phyloP scores from a whole-genome alignment of 2,888 invertebrate genomes.

The Exephanes ischioxanthus region DNA sequence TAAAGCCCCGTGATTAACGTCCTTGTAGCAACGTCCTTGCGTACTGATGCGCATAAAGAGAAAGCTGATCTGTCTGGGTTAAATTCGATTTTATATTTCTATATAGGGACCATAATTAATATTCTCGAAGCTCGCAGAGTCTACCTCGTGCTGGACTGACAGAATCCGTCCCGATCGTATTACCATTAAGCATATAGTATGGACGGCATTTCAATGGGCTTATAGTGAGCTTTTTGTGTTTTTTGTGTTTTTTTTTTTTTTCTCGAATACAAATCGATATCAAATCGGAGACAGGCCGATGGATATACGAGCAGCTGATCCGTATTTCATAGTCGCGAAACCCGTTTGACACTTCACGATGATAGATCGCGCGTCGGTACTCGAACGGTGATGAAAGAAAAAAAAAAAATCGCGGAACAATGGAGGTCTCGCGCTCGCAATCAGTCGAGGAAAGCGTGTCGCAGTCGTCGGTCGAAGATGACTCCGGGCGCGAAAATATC shows the following conservation, averaged over 20 bases:
- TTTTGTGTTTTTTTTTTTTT: no score
- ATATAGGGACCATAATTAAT: slow-evolving; percentile 22
- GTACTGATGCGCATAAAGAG: background rate
- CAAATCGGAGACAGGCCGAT: slow-evolving; percentile 18
- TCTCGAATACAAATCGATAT: slow-evolving; percentile 27
- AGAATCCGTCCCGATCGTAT: background rate
- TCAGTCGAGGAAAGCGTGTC: slow-evolving; percentile 53
- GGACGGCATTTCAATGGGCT: slow-evolving; percentile 21
- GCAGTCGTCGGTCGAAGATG: slow-evolving; percentile 2
- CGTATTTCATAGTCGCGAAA: slow-evolving; percentile 59
- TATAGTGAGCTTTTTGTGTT: background rate
- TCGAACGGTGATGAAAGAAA: slow-evolving; percentile 44
- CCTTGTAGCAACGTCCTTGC: background rate
- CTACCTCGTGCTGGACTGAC: slow-evolving; percentile 5
- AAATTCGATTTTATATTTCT: slow-evolving; percentile 37
- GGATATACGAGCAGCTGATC: slow-evolving; percentile 52
- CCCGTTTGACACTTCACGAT: slow-evolving; percentile 59
- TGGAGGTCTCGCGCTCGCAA: slow-evolving; percentile 57
- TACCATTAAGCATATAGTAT: slow-evolving; percentile 21
- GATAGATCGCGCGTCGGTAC: slow-evolving; percentile 51
- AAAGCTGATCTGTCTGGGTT: background rate
- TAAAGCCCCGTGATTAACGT: slow-evolving; percentile 49
- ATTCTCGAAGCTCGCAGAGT: slow-evolving; percentile 20
- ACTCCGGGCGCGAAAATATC: slow-evolving; percentile 48
- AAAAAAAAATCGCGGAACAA: slow-evolving; percentile 60